Conservation (phyloP, 2,113 vertebrate genomes). For the Eclectus roratus region DNA sequence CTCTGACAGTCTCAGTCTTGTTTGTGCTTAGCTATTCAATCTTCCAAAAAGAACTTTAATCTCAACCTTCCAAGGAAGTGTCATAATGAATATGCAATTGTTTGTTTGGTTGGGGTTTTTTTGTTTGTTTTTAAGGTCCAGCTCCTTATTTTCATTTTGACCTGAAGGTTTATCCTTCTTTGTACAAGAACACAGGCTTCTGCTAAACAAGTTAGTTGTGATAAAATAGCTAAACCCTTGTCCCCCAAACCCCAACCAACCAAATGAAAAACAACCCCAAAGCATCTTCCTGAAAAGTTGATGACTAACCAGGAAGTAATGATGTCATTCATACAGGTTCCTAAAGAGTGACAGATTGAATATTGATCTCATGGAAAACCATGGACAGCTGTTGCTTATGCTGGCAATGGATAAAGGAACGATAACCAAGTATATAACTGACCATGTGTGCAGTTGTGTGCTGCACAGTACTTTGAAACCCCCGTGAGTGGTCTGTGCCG, state of each 20-base stretch:
- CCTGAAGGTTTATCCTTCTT: neutral
- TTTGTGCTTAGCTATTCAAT: neutral
- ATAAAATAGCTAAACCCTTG: neutral
- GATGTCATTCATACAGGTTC: neutral
- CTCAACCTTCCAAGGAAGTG: neutral
- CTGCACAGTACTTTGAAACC: neutral
- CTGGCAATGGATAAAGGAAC: neutral
- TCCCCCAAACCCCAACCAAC: neutral
- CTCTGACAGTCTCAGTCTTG: neutral
- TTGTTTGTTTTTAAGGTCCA: neutral
- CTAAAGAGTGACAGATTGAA: neutral
- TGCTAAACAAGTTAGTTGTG: neutral
- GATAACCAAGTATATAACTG: neutral
- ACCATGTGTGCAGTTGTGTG: neutral
- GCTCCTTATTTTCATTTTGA: neutral
- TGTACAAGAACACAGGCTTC: neutral
- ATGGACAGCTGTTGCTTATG: neutral
- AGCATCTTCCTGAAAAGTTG: neutral
- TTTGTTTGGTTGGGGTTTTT: neutral
- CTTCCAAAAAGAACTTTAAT: neutral
- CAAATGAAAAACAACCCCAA: neutral
- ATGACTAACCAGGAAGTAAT: neutral
- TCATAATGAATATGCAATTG: neutral
- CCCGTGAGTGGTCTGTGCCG: accelerated
- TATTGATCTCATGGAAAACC: neutral